Conservation (phyloP, 2,888 invertebrate genomes). For the Dicyrtoma fusca region DNA sequence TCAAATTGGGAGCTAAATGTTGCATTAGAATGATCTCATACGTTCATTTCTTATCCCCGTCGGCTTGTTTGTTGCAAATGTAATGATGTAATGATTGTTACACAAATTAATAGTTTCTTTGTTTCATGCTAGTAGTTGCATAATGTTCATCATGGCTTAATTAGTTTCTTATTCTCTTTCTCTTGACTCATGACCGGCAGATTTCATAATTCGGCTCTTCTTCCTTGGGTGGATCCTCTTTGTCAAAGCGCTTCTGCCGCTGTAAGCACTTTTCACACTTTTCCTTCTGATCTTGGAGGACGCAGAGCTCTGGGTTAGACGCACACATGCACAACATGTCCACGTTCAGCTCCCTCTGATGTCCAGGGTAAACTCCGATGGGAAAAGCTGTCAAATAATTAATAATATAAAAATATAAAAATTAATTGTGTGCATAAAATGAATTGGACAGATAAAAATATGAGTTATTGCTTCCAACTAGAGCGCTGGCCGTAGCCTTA, state of each 20-base stretch:
- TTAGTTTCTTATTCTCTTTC: no score
- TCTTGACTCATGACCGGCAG: constrained; percentile 34
- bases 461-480: no score
- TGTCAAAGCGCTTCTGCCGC: constrained; percentile 37
- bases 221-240: constrained; percentile 16
- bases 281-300: constrained; percentile 22
- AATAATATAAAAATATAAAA: neutral
- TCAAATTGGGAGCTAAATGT: no score
- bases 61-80: no score
- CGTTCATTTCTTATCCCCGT: no score
- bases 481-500: no score
- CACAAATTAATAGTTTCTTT: no score
- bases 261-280: constrained; percentile 30
- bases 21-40: no score
- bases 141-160: no score
- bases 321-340: constrained; percentile 41
- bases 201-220: constrained; percentile 17
- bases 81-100: no score
- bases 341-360: constrained; percentile 51
- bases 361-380: constrained; percentile 42
- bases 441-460: no score
- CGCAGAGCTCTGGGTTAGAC: constrained; percentile 42
- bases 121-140: no score
- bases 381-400: constrained; percentile 39
- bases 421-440: constrained; percentile 1